A percentile compares a stretch with the other conserved stretches of the same genome.
phyloP scores from a whole-genome alignment of 1,140 invertebrate species.

The Eupristina koningsbergeri region DNA sequence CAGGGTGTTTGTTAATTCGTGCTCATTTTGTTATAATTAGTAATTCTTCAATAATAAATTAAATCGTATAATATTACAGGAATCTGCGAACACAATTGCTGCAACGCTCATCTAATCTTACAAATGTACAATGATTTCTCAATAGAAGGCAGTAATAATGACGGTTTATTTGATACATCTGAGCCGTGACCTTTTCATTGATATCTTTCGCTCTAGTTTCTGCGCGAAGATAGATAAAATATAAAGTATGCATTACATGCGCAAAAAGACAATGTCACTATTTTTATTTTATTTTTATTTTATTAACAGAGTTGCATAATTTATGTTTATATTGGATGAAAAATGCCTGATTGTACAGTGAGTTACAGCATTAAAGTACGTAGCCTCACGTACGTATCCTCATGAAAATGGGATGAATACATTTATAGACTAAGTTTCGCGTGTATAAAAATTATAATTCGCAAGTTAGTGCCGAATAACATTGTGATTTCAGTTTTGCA shows the following conservation, averaged over 20 bases:
- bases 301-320: too few relatives aligned
- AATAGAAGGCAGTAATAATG: slow-evolving; percentile 27
- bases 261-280: background rate
- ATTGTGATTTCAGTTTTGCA: too few relatives aligned
- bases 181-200: slow-evolving; percentile 4
- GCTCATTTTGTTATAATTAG: background rate
- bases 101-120: background rate
- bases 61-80: background rate
- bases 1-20: background rate
- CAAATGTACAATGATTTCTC: background rate
- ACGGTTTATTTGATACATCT: background rate
- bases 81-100: slow-evolving; percentile 13
- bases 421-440: too few relatives aligned
- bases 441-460: too few relatives aligned
- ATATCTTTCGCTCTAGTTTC: too few relatives aligned
- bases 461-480: too few relatives aligned
- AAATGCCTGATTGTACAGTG: too few relatives aligned
- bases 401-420: too few relatives aligned
- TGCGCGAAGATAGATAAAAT: too few relatives aligned
- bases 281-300: background rate
- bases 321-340: background rate
- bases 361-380: too few relatives aligned
- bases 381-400: too few relatives aligned
- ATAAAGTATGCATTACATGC: background rate
- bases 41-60: background rate